Conservation (phyloP, 1,140 invertebrate genomes). For the Palaemon carinicauda region DNA sequence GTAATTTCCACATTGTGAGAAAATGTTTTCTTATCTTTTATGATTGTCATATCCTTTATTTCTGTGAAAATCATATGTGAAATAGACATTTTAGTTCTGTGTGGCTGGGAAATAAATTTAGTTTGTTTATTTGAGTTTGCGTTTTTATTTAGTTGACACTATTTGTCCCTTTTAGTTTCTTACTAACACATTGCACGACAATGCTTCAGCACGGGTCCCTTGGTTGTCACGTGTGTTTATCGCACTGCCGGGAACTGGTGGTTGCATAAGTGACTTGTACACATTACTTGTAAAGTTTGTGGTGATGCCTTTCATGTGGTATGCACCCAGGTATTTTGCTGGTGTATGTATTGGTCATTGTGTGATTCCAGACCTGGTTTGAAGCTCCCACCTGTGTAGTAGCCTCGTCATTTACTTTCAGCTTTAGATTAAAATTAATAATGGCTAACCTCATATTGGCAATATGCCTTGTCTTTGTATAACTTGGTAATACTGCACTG, state of each 20-base stretch:
- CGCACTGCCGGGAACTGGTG: neutral
- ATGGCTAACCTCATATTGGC: too few relatives aligned
- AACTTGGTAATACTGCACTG: too few relatives aligned
- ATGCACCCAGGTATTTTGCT: neutral
- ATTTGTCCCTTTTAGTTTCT: conserved; percentile 34
- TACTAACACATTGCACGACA: conserved; percentile 41
- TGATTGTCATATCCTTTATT: conserved; percentile 26
- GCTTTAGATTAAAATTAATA: too few relatives aligned
- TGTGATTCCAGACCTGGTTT: too few relatives aligned
- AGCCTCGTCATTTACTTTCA: too few relatives aligned
- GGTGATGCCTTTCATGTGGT: neutral
- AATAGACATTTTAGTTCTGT: conserved; percentile 42
- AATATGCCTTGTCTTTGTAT: too few relatives aligned
- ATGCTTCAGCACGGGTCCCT: conserved; percentile 11
- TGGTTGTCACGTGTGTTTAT: neutral
- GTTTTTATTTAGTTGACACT: conserved; percentile 54
- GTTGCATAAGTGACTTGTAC: neutral
- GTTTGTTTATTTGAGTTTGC: conserved; percentile 56
- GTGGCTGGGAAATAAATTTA: conserved; percentile 56
- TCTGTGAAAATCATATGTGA: conserved; percentile 36
- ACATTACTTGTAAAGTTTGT: neutral
- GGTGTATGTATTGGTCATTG: too few relatives aligned
- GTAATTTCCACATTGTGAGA: conserved; percentile 26
- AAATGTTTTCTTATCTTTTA: neutral
- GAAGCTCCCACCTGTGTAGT: too few relatives aligned